Evolutionary conservation across 2,113 vertebrate genomes (phyloP).

Genomic region (Syrmaticus mikado): DNA sequence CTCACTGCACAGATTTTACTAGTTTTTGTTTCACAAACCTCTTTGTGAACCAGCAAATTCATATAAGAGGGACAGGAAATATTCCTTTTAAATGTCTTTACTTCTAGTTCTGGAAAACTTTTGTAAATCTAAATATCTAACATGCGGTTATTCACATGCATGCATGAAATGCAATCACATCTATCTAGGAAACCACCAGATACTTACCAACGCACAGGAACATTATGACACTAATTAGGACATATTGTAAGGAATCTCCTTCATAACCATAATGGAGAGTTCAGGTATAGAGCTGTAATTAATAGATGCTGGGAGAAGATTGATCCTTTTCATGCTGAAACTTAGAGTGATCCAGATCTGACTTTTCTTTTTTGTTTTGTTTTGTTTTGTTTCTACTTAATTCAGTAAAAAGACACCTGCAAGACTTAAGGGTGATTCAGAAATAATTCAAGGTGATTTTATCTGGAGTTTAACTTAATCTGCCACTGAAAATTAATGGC

Average conservation of each 20-base stretch:
- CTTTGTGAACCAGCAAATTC: not conserved
- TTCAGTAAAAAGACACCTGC: not conserved
- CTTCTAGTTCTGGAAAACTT: not conserved
- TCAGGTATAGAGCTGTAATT: not conserved
- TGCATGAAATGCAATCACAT: not conserved
- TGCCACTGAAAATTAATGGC: not conserved
- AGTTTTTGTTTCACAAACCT: not conserved
- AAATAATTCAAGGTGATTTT: not conserved
- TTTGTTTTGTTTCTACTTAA: not conserved
- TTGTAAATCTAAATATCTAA: not conserved
- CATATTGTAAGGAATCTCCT: not conserved
- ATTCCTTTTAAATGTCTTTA: not conserved
- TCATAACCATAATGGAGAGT: too few species aligned
- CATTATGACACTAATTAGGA: not conserved
- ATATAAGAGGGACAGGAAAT: not conserved
- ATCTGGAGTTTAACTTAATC: not conserved
- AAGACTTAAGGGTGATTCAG: not conserved
- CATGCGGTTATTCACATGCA: too few species aligned
- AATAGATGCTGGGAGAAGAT: not conserved
- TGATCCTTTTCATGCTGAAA: not conserved
- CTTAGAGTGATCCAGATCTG: not conserved
- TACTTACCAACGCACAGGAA: not conserved
- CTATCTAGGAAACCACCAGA: not conserved
- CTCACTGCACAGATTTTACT: not conserved
- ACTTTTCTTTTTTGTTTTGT: not conserved